Conservation (phyloP, 2,113 vertebrate genomes). For the Setophaga coronata region DNA sequence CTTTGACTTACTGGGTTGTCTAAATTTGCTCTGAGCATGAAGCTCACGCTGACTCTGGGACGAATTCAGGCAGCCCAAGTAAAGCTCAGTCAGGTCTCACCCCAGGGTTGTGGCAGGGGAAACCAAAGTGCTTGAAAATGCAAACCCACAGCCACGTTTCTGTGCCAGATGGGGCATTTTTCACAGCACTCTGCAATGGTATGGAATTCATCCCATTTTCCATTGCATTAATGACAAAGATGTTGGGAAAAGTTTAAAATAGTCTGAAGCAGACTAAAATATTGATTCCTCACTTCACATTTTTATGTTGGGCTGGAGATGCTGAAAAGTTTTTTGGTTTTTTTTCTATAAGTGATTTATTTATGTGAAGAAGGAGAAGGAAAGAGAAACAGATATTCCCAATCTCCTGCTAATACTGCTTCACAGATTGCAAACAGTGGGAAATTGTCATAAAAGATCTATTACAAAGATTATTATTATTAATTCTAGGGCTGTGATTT, state of each 20-base stretch:
- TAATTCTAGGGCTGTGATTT: neutral
- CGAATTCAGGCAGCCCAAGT: neutral
- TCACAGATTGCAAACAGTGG: neutral
- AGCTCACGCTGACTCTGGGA: neutral
- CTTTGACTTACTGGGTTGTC: neutral
- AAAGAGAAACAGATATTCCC: neutral
- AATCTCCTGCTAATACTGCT: neutral
- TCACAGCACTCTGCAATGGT: rapidly evolving
- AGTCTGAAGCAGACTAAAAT: neutral
- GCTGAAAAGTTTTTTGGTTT: rapidly evolving
- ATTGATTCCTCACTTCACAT: neutral
- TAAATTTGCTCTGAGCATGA: neutral
- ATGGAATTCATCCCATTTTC: rapidly evolving
- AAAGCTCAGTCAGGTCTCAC: neutral
- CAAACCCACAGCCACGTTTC: neutral
- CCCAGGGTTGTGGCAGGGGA: neutral
- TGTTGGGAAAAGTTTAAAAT: neutral
- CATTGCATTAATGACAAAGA: neutral
- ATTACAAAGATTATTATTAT: neutral
- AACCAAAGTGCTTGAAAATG: neutral
- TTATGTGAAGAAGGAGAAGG: neutral
- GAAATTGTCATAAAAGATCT: neutral
- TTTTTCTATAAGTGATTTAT: neutral
- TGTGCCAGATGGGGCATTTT: neutral
- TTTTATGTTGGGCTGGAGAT: neutral